Base-by-base conservation (phyloP, 2,888 invertebrate genomes). In the Heliconius ismenius region DNA sequence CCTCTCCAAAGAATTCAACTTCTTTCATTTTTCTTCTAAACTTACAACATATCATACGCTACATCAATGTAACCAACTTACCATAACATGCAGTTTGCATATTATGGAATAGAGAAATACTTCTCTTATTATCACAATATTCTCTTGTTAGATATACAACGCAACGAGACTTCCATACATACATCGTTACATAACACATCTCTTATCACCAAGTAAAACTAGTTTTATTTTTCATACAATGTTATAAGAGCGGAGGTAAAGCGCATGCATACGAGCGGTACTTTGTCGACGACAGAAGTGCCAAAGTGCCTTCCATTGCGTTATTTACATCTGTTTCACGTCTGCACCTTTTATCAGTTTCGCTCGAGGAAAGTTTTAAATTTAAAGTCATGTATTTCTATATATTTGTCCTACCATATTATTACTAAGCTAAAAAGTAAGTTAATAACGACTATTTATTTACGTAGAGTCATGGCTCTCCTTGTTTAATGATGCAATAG, bases 301-400 rank as follows among this genome's bases (percentile, higher is more conserved):
- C 64, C 4, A 32, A n/a, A 64, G 32, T 64, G 64, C 64, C 64
- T 21, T 64, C 64, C 21, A 36, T 28, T 32, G 32, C 32, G 64
- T 64, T 32, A 64, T 64, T 64, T 64, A 32, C 64, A 64, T 64
- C 18, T 64, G 21, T 64, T 64, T 28, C 64, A 64, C 32, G 32
- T 64, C 21, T 32, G 64, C 9, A 32, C 7, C 21, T 32, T 64
- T 64, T 64, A 32, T 32, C 18, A 63, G 63, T 28, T 15, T 63
- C 13, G 49, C 49, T 49, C 9, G 49, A 49, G 49, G 49, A 18
- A 49, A 49, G 18, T 43, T 15, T 49, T 6, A 49, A 18, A 49
- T 28, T 28, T 28, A 3, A 58, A 58, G 3, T 58, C n/a, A 7
- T 54, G 10, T 54, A 21, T 21, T 10, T 18, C 9, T 54, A 54